Percentiles rank a stretch among this genome's conserved stretches.
Evolutionary conservation across 2,113 vertebrate species (phyloP).

Genomic region (Antennarius striatus): DNA sequence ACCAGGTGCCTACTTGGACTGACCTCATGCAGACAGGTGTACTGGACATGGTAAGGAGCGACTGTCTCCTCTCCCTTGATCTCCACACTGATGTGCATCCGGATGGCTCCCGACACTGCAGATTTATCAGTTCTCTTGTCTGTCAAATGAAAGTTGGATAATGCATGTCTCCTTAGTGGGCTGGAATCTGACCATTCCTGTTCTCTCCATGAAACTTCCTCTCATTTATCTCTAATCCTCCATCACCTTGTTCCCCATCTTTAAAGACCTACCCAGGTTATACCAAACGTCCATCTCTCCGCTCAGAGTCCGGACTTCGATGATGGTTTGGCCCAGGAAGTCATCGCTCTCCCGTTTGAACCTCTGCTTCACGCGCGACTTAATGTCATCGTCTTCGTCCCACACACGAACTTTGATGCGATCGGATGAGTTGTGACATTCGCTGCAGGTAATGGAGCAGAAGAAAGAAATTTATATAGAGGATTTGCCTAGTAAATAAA

Average conservation of each 20-base stretch:
- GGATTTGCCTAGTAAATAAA: not conserved
- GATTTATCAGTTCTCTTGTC: slow-evolving; percentile 98
- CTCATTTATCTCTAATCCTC: slow-evolving; percentile 27
- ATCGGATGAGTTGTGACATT: slow-evolving; percentile 98
- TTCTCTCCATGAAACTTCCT: slow-evolving; percentile 20
- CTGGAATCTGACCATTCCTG: slow-evolving; percentile 16
- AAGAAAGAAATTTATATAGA: slow-evolving; percentile 4
- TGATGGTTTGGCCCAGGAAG: slow-evolving; percentile 97
- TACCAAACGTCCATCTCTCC: slow-evolving; percentile 99
- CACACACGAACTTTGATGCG: slow-evolving; percentile 97
- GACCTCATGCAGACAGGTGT: slow-evolving; percentile 98
- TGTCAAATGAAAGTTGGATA: slow-evolving; percentile 62
- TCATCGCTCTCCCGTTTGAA: slow-evolving; percentile 96
- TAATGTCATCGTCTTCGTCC: slow-evolving; percentile 97
- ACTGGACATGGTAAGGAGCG: slow-evolving; percentile 95
- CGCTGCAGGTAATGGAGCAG: slow-evolving; percentile 73
- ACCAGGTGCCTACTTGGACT: slow-evolving; percentile 45
- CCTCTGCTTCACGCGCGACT: slow-evolving; percentile 94
- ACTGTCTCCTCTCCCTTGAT: slow-evolving; percentile 99
- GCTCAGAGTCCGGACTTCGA: slow-evolving; percentile 95
- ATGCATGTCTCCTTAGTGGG: slow-evolving; percentile 23
- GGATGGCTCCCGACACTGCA: slow-evolving; percentile 94
- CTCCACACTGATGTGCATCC: slow-evolving; percentile 97
- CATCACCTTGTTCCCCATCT: not conserved
- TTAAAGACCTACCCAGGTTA: slow-evolving; percentile 87